Conservation (phyloP, 2,113 vertebrate genomes). For the Camelus dromedarius region DNA sequence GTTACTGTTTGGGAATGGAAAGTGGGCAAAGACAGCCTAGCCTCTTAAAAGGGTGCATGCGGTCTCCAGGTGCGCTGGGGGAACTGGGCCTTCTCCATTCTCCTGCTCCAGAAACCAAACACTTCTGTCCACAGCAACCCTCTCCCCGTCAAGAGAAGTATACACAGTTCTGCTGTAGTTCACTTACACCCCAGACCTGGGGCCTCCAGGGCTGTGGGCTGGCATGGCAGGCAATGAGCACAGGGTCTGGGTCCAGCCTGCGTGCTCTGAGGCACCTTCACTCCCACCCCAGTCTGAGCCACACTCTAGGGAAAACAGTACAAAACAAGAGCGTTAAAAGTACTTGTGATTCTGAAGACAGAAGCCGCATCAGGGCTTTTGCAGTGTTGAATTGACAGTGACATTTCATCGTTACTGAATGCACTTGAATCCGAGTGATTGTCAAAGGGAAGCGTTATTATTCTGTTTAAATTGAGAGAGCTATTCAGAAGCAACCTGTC, state of each 20-base stretch:
- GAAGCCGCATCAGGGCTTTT: not conserved
- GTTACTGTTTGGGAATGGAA: not conserved
- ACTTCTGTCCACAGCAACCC: not conserved
- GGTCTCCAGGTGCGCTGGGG: not conserved
- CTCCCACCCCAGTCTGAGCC: no score
- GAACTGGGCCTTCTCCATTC: not conserved
- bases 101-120: not conserved
- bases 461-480: not conserved
- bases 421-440: not conserved
- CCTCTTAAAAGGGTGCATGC: not conserved
- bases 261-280: not conserved
- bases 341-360: not conserved
- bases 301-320: not conserved
- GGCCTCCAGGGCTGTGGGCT: not conserved
- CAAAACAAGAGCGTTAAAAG: not conserved
- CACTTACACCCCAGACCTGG: not conserved
- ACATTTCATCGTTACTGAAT: not conserved
- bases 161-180: not conserved
- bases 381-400: not conserved
- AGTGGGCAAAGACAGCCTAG: not conserved
- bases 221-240: accelerated
- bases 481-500: not conserved
- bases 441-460: not conserved
- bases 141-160: not conserved
- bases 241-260: not conserved